Evolutionary conservation across 1,140 invertebrate species (phyloP).

Genomic region (Zaprionus nigranus): DNA sequence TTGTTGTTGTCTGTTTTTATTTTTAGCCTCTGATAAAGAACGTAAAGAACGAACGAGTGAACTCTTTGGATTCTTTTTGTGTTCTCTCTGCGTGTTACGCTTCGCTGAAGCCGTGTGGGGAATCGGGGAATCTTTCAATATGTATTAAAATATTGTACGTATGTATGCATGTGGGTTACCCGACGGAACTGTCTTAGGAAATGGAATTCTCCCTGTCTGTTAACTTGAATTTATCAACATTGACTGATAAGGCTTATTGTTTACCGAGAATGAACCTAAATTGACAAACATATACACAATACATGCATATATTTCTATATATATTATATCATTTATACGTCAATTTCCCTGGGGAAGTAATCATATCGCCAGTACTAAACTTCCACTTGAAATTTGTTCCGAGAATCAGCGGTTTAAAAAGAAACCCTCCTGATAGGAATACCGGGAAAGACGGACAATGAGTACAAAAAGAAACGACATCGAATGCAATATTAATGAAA

Average conservation of each 20-base stretch:
- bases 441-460: background rate
- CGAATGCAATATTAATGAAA: constrained; percentile 19
- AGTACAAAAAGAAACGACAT: background rate
- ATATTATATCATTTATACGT: background rate
- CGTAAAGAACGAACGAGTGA: background rate
- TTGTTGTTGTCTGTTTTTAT: background rate
- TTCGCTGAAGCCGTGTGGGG: background rate
- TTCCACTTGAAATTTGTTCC: background rate
- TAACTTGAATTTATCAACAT: constrained; percentile 1
- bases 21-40: constrained; percentile 5
- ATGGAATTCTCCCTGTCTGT: background rate
- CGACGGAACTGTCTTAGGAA: background rate
- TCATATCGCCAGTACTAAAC: background rate
- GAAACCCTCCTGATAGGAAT: background rate
- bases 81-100: background rate
- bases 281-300: background rate
- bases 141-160: background rate
- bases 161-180: background rate
- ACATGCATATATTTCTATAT: background rate
- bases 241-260: constrained; percentile 1
- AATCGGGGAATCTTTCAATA: background rate
- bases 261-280: constrained; percentile 2
- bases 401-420: background rate
- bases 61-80: background rate
- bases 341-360: background rate